phyloP scores from a whole-genome alignment of 2,113 vertebrate species.

The Salvator merianae region DNA sequence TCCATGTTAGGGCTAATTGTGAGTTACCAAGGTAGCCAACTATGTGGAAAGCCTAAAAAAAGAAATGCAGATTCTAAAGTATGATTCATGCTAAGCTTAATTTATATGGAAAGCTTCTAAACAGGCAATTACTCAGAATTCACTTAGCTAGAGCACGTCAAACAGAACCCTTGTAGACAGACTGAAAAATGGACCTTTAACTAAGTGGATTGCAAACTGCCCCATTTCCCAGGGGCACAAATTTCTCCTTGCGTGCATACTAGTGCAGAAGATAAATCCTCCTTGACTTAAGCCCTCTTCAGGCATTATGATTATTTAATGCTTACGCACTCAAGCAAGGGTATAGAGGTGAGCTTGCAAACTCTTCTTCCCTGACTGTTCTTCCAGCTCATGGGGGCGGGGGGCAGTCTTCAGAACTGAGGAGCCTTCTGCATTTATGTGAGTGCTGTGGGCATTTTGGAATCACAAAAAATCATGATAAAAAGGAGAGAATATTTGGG shows the following conservation, averaged over 20 bases:
- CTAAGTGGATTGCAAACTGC: background rate
- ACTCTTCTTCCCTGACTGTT: background rate
- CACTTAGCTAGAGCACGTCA: background rate
- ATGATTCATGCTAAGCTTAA: background rate
- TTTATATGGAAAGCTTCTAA: constrained; percentile 14
- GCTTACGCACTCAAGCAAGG: background rate
- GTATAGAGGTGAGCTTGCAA: background rate
- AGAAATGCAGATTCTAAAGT: background rate
- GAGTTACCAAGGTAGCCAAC: background rate
- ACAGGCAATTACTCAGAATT: background rate
- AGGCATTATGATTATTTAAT: background rate
- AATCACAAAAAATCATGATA: no score
- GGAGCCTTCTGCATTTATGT: background rate
- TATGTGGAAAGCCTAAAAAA: background rate
- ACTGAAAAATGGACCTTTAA: no score
- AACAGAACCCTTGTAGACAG: background rate
- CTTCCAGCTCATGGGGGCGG: no score
- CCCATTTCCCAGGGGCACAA: background rate
- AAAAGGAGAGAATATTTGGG: no score
- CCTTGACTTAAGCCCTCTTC: background rate
- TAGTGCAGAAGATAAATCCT: background rate
- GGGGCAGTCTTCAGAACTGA: background rate
- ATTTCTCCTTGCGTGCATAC: background rate
- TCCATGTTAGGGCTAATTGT: background rate
- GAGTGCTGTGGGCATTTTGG: background rate